Evolutionary conservation across 2,888 invertebrate genomes (phyloP), one percentile per base, ranked within the genome.

Genomic region (Leptarthrus brevirostris): DNA sequence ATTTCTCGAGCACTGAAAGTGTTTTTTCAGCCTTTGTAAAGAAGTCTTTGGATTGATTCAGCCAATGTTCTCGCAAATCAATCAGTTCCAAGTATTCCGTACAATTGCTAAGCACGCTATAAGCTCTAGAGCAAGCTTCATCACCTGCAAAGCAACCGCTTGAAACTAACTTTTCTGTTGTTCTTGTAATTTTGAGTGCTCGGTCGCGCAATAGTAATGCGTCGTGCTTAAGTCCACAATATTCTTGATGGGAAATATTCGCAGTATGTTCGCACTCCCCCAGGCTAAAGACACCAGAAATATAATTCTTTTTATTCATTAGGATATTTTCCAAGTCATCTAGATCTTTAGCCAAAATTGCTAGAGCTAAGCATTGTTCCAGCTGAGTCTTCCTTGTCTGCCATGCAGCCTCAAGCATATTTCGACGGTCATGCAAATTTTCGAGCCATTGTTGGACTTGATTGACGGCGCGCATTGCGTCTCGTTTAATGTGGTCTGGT

Each of bases 361-460:
- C 91, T 74, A 93, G 85, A 40, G 92, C 92, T 75, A 93, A 85
- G 79, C 93, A 92, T 82, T 94, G 93, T 81, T 94, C 93, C 79
- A 94, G 86, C 81, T 93, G 90, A 5, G 89, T 88, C 83, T 93
- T 92, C 77, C 93, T 87, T 78, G 87, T 89, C 78, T 88, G 89
- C 86, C 91, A 91, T 47, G 88, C 87, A 6, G 87, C 86, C 82
- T 94, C 94, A 75, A 94, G 86, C 77, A 89, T 86, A 79, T 91
- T 89, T 75, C 94, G 86, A 79, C 90, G 88, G 81, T 93, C 90
- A 81, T 94, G 94, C 69, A 94, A 86, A 72, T 89, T 88, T 80
- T 93, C 93, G 80, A 93, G 82, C 91, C 92, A 92, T 77, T 88
- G 88, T 83, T 92, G 92, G 18, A 93, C 92, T 85, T 91, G 90